phyloP scores from a whole-genome alignment of 1,140 invertebrate species.

The Planococcus citri region DNA sequence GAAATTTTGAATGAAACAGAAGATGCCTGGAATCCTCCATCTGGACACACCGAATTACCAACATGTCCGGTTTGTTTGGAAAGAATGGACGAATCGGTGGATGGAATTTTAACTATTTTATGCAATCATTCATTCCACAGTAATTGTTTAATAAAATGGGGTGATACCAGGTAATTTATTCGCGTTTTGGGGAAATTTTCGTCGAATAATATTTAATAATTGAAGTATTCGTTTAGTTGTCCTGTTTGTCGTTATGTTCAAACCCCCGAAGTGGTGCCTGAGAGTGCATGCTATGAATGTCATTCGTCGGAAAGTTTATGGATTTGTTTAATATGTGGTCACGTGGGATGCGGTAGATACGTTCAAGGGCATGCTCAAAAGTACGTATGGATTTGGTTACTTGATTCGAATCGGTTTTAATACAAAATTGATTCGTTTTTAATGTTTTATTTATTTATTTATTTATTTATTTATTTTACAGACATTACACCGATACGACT shows the following conservation, averaged over 20 bases:
- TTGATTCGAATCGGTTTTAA: no score
- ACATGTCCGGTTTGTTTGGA: conserved; percentile 95
- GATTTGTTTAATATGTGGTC: conserved; percentile 98
- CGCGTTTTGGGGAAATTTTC: background rate
- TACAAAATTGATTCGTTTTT: background rate
- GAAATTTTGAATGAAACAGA: conserved; percentile 60
- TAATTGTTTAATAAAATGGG: conserved; percentile 88
- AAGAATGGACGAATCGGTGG: conserved; percentile 95
- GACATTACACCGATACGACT: conserved; percentile 86
- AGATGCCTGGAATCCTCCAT: conserved; percentile 47
- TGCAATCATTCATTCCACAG: conserved; percentile 98
- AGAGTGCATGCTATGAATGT: conserved; percentile 75
- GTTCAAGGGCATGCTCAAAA: conserved; percentile 54
- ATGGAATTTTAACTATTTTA: conserved; percentile 91
- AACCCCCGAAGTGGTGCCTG: conserved; percentile 76
- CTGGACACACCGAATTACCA: conserved; percentile 87
- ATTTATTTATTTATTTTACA: conserved; percentile 32
- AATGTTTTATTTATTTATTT: background rate
- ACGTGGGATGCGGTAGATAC: conserved; percentile 90
- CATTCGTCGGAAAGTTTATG: conserved; percentile 70
- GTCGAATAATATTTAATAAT: background rate
- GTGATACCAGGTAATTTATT: conserved; percentile 56
- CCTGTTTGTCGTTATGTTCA: conserved; percentile 70
- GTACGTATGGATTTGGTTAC: conserved; percentile 29
- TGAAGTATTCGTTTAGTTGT: conserved; percentile 36